Evolutionary conservation across 2,797 vertebrate genomes (phyloP).

Genomic region (Coreius guichenoti): DNA sequence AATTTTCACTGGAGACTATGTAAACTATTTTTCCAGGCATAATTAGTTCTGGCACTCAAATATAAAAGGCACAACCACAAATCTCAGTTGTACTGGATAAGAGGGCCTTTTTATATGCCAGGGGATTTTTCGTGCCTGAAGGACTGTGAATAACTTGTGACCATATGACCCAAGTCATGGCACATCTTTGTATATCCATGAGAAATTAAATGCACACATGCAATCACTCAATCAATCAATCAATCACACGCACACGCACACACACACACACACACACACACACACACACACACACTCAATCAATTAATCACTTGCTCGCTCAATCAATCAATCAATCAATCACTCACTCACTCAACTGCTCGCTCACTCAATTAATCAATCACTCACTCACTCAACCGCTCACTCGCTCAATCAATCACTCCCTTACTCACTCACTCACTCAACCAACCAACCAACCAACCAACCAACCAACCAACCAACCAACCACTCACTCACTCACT

Average conservation of each 20-base stretch:
- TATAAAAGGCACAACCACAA: background rate
- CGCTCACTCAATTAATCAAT: too few species aligned
- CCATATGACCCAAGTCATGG: background rate
- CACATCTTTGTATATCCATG: background rate
- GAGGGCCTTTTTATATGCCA: background rate
- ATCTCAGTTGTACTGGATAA: background rate
- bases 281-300: too few species aligned
- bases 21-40: conserved; percentile 5
- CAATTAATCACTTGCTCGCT: too few species aligned
- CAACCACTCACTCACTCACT: too few species aligned
- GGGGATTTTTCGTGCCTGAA: background rate
- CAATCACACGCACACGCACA: too few species aligned
- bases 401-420: too few species aligned
- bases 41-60: background rate
- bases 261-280: too few species aligned
- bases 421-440: too few species aligned
- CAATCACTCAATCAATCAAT: background rate
- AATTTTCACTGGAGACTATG: conserved; percentile 26
- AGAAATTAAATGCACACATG: background rate
- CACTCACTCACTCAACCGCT: too few species aligned
- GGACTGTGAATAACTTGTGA: background rate
- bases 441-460: background rate
- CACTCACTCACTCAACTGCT: too few species aligned
- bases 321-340: too few species aligned
- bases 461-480: too few species aligned